These are phyloP conservation scores for Drosophila tsacasi DNA, from an alignment of 1,140 invertebrate genomes.

Conservation along the genomic window DNA sequence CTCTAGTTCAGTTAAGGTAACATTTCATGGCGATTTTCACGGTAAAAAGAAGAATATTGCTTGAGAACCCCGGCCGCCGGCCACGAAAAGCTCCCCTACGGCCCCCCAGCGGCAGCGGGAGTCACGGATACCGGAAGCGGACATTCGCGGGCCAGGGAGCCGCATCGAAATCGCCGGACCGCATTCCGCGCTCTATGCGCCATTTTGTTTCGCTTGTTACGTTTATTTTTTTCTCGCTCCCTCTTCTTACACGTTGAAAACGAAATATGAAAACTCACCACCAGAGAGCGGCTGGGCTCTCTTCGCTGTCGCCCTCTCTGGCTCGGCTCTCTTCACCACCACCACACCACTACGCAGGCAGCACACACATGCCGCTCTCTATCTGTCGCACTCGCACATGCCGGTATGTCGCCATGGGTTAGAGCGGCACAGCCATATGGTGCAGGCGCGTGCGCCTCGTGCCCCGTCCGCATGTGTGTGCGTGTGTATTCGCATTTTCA, in stretches of 20 bases:
- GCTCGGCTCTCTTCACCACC: slow-evolving; percentile 18
- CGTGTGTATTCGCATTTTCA: slow-evolving; percentile 80
- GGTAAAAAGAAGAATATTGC: too few species aligned
- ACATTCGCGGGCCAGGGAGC: slow-evolving; percentile 10
- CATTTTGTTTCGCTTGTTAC: slow-evolving; percentile 44
- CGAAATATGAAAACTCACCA: slow-evolving; percentile 28
- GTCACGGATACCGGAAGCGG: background rate
- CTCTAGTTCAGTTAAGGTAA: background rate
- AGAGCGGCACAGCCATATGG: slow-evolving; percentile 10
- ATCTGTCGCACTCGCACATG: slow-evolving; percentile 14
- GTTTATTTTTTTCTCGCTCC: slow-evolving; percentile 25
- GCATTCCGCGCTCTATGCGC: slow-evolving; percentile 34
- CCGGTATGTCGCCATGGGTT: background rate
- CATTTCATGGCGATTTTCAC: too few species aligned
- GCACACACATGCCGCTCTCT: slow-evolving; percentile 12
- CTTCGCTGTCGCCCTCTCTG: slow-evolving; percentile 18
- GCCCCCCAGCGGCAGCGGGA: background rate
- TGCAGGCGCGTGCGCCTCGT: slow-evolving; percentile 41
- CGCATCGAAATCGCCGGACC: slow-evolving; percentile 19
- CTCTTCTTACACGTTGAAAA: slow-evolving; percentile 28
- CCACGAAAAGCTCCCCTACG: background rate
- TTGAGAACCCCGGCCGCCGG: background rate
- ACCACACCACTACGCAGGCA: slow-evolving; percentile 10
- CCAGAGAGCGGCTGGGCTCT: slow-evolving; percentile 7
- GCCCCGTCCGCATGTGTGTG: slow-evolving; percentile 49